These are phyloP conservation scores for Cyprinus carpio DNA, from an alignment of 2,113 vertebrate species.

Conservation along the genomic window DNA sequence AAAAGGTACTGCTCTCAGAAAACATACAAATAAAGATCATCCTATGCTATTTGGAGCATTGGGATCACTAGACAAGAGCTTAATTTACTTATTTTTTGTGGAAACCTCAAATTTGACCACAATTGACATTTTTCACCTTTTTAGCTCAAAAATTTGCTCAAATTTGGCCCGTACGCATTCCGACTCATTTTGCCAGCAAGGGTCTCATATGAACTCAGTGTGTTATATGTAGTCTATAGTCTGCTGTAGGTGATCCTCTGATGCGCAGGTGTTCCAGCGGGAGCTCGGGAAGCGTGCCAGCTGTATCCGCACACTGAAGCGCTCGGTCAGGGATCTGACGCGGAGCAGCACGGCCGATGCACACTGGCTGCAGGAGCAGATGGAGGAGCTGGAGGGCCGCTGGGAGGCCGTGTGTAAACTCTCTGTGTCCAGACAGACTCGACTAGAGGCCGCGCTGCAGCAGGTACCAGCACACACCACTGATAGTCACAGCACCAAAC, in stretches of 20 bases:
- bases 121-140: too few species aligned
- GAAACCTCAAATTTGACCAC: too few species aligned
- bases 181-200: too few species aligned
- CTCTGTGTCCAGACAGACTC: slow-evolving; percentile 81
- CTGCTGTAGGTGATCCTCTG: neutral
- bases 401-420: slow-evolving; percentile 85
- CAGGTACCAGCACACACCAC: slow-evolving; percentile 72
- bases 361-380: slow-evolving; percentile 85
- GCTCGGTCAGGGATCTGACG: slow-evolving; percentile 82
- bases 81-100: too few species aligned
- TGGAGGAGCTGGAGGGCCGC: slow-evolving; percentile 82
- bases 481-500: neutral
- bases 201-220: neutral
- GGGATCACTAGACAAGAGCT: too few species aligned
- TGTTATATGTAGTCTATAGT: neutral
- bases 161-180: too few species aligned
- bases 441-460: slow-evolving; percentile 79
- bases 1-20: too few species aligned
- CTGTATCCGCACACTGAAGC: slow-evolving; percentile 82
- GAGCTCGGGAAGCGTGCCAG: slow-evolving; percentile 84
- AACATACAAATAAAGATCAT: too few species aligned
- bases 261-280: slow-evolving; percentile 82
- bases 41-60: too few species aligned
- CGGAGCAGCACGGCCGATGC: slow-evolving; percentile 77
- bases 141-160: too few species aligned